These are phyloP conservation scores for Drosophila yakuba DNA, from an alignment of 1,140 invertebrate genomes.

Conservation along the genomic window DNA sequence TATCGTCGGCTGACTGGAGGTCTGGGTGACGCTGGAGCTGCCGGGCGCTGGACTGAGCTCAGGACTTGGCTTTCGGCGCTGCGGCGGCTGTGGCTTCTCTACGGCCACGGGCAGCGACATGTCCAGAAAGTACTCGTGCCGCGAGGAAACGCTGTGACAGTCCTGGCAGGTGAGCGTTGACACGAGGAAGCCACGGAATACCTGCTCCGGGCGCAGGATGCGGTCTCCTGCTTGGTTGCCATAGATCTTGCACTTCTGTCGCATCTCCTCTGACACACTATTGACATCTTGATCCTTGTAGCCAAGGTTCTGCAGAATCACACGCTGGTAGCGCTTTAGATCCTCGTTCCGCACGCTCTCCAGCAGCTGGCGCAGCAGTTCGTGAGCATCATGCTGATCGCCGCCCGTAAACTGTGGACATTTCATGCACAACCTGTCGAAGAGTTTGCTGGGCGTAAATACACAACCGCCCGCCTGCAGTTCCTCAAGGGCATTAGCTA, in stretches of 20 bases:
- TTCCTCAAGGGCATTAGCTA: conserved; percentile 89
- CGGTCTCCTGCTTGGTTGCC: conserved; percentile 92
- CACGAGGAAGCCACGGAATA: conserved; percentile 95
- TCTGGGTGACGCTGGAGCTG: background rate
- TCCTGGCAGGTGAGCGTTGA: conserved; percentile 95
- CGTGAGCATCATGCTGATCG: conserved; percentile 98
- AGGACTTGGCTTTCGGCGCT: conserved; percentile 85
- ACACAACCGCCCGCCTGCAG: conserved; percentile 88
- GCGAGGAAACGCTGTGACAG: conserved; percentile 93
- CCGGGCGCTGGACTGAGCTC: conserved; percentile 40
- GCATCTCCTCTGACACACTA: conserved; percentile 90
- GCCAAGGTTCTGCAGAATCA: conserved; percentile 90
- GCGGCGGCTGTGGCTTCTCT: conserved; percentile 89
- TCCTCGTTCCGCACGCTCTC: conserved; percentile 91
- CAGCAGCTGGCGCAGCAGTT: conserved; percentile 94
- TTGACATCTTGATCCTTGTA: conserved; percentile 89
- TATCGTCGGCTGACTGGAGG: conserved; percentile 16
- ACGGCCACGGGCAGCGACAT: conserved; percentile 94
- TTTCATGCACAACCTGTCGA: conserved; percentile 91
- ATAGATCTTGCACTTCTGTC: conserved; percentile 92
- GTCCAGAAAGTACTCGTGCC: conserved; percentile 97
- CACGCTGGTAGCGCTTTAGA: conserved; percentile 90
- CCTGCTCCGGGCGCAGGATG: conserved; percentile 92
- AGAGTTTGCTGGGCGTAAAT: conserved; percentile 90
- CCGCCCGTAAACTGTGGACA: conserved; percentile 95